phyloP scores from a whole-genome alignment of 2,113 vertebrate species.

The Xenopus borealis region DNA sequence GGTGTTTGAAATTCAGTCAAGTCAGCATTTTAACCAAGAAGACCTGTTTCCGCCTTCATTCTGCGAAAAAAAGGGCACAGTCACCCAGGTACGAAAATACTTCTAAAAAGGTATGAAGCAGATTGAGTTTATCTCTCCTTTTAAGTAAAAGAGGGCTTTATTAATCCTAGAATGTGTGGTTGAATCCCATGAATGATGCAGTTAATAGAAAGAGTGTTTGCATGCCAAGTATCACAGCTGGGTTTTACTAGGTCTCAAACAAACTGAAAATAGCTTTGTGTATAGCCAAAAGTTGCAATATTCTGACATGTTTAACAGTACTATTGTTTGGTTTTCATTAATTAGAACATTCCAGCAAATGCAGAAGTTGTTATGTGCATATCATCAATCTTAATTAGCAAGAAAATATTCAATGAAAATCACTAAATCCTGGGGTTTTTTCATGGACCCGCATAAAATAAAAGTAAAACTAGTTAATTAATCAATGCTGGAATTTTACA shows the following conservation, averaged over 20 bases:
- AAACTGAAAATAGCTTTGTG: conserved; percentile 12
- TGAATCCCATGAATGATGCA: background rate
- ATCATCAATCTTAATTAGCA: background rate
- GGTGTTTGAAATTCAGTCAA: conserved; percentile 47
- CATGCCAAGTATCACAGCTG: conserved; percentile 26
- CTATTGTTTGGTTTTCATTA: background rate
- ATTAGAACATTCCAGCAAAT: background rate
- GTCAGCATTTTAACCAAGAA: conserved; percentile 54
- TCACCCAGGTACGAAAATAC: conserved; percentile 62
- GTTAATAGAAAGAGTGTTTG: conserved; percentile 16
- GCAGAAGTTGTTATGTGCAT: background rate
- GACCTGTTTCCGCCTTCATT: conserved; percentile 47
- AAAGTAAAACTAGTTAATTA: no score
- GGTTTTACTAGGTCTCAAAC: conserved; percentile 6
- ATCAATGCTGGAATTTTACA: no score
- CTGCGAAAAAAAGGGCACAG: conserved; percentile 50
- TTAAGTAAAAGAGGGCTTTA: no score
- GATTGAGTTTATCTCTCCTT: no score
- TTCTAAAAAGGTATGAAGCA: background rate
- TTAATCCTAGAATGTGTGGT: no score
- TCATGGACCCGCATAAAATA: no score
- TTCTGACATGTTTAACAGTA: conserved; percentile 1
- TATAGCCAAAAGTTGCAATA: background rate
- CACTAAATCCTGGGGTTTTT: no score
- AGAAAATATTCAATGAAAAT: background rate